Conservation (phyloP, 2,113 vertebrate species). For the Xiphophorus couchianus region DNA sequence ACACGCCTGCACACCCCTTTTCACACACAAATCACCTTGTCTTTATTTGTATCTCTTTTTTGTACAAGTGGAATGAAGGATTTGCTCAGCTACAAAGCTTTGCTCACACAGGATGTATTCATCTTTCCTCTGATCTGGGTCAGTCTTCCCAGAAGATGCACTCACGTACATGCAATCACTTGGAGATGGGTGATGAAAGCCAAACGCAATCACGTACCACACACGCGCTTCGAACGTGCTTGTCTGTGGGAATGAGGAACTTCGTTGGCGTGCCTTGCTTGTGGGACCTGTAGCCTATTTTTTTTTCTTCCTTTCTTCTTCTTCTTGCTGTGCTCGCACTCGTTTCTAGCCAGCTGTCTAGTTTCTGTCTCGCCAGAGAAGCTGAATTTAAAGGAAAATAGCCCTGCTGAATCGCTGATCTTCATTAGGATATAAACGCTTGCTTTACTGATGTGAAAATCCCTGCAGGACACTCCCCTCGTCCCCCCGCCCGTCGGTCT, state of each 20-base stretch:
- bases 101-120: constrained; percentile 32
- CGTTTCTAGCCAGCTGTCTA: not conserved
- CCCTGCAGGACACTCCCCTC: constrained; percentile 29
- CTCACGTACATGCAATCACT: constrained; percentile 14
- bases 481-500: not conserved
- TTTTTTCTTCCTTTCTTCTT: not conserved
- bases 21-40: constrained; percentile 13
- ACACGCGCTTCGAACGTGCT: constrained; percentile 29
- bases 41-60: constrained; percentile 20
- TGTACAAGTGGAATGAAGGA: constrained; percentile 8
- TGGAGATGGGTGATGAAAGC: constrained; percentile 73
- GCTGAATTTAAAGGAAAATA: constrained; percentile 45
- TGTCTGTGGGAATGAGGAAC: constrained; percentile 31
- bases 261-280: constrained; percentile 32
- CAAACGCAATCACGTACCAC: constrained; percentile 72
- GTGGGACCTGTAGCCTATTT: constrained; percentile 16
- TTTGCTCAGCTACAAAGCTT: constrained; percentile 31
- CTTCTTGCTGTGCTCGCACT: not conserved
- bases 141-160: constrained; percentile 46
- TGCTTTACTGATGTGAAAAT: constrained; percentile 28
- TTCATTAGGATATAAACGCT: constrained; percentile 34
- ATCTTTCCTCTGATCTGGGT: constrained; percentile 66
- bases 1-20: not conserved
- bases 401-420: constrained; percentile 18
- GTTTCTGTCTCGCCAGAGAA: constrained; percentile 2